Evolutionary conservation across 2,888 invertebrate genomes (phyloP), one percentile per base, ranked within the genome.

Genomic region (Perizoma affinitatum): DNA sequence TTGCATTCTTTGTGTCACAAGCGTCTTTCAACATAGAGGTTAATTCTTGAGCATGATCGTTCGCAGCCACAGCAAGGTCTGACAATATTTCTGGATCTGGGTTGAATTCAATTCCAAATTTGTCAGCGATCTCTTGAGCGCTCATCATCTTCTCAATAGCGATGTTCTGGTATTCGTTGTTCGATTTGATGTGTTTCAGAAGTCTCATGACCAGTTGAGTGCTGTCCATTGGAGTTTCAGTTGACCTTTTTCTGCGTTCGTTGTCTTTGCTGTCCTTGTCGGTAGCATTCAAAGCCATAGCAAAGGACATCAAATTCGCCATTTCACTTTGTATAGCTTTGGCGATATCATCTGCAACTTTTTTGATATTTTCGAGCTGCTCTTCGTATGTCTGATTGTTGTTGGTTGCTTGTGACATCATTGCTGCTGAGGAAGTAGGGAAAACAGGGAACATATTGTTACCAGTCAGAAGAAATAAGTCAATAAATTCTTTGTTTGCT

Each of bases 121-220:
- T 90, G 43, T 90, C 88, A 40, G 92, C 91, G 3, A 91, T 91
- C 73, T 92, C 88, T 75, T 91, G 90, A 47, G 91, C 91, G 3
- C 84, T 78, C 90, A 92, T 90, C 89, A 92, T 88, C 70, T 92
- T 91, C 9, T 91, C 92, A 10, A 92, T 90, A 3, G 90, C 90
- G n/a, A 90, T 83, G 61, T 90, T 91, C 57, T 92, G 92, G 60
- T 84, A 86, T 69, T 92, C 91, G 52, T 91, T 92, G 62, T 84
- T 89, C 0, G 80, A 79, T 66, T 90, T 91, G 1, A 92, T 91
- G 61, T 92, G 91, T 57, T 86, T 87, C 1, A 92, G 70, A 33
- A 92, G 64, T 69, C 87, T 80, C 76, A 83, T 85, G 0, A 92
- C 82, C 8, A 90, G 58, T 38, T 86, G 75, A 2, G 87, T 80